These are phyloP conservation scores for Rhinatrema bivittatum DNA, from an alignment of 2,797 vertebrate species.

Conservation along the genomic window DNA sequence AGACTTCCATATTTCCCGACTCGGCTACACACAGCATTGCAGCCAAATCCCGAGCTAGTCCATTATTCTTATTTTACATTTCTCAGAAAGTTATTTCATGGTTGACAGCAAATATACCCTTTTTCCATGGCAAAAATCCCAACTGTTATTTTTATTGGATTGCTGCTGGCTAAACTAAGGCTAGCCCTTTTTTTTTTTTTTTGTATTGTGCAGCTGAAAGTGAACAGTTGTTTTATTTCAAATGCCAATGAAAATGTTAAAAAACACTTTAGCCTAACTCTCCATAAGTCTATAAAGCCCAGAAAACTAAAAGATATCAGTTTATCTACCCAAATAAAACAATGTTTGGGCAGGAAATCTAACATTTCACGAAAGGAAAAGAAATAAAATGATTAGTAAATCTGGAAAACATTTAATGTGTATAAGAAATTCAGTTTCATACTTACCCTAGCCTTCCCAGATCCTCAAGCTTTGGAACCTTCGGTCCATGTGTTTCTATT, in stretches of 20 bases:
- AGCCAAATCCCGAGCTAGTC: slow-evolving; percentile 3
- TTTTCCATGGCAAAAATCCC: slow-evolving; percentile 39
- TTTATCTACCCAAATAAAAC: slow-evolving; percentile 44
- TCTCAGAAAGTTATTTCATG: slow-evolving; percentile 37
- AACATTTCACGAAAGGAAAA: slow-evolving; percentile 22
- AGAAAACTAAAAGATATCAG: slow-evolving; percentile 32
- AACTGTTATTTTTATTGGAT: slow-evolving; percentile 49
- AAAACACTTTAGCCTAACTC: slow-evolving; percentile 34
- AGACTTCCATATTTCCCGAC: slow-evolving; percentile 9
- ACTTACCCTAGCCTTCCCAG: slow-evolving; percentile 79
- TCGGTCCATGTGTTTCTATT: slow-evolving; percentile 75
- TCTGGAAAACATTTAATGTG: slow-evolving; percentile 11
- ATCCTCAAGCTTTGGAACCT: slow-evolving; percentile 76
- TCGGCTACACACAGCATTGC: not conserved
- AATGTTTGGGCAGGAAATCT: slow-evolving; percentile 34
- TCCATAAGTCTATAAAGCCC: slow-evolving; percentile 40
- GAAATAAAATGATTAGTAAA: too few species aligned
- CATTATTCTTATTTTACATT: slow-evolving; percentile 26
- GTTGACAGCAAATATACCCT: slow-evolving; percentile 35
- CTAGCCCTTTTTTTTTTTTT: slow-evolving; percentile 41
- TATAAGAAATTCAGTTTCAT: slow-evolving; percentile 15
- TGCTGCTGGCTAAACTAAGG: slow-evolving; percentile 39
- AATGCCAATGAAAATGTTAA: slow-evolving; percentile 43
- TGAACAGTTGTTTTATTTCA: slow-evolving; percentile 38
- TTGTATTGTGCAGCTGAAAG: slow-evolving; percentile 47